Evolutionary conservation across 2,113 vertebrate genomes (phyloP).

Genomic region (Pipra filicauda): DNA sequence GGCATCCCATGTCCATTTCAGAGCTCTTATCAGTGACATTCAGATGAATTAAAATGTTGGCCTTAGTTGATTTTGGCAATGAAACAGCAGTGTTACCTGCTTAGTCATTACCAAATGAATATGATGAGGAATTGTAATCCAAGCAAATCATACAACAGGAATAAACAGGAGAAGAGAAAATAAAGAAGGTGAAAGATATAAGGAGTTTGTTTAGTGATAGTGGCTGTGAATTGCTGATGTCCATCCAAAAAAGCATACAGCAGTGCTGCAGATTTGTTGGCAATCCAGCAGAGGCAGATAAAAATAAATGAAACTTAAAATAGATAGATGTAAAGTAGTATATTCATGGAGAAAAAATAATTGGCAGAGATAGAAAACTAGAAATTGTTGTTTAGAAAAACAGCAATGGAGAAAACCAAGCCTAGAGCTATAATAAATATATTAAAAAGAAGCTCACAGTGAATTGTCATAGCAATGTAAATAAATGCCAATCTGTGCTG

Average conservation of each 20-base stretch:
- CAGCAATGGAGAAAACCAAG: conserved; percentile 1
- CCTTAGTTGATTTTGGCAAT: neutral
- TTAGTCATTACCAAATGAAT: neutral
- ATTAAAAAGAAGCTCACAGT: neutral
- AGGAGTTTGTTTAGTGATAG: neutral
- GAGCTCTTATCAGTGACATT: neutral
- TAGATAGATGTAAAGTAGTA: neutral
- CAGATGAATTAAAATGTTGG: conserved; percentile 10
- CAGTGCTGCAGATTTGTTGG: neutral
- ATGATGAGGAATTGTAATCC: neutral
- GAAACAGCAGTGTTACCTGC: neutral
- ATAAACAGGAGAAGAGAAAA: neutral
- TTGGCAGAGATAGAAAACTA: neutral
- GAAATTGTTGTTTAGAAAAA: conserved; percentile 26
- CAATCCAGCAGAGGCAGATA: neutral
- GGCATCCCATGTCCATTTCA: neutral
- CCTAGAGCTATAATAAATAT: neutral
- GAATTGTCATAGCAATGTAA: neutral
- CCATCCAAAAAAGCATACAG: neutral
- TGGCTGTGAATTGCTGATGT: neutral
- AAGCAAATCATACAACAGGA: neutral
- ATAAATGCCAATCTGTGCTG: neutral
- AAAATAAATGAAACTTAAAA: conserved; percentile 48
- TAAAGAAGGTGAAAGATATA: neutral
- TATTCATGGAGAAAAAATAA: neutral